Evolutionary conservation across 2,888 invertebrate genomes (phyloP), one percentile per base, ranked within the genome.

Genomic region (Orchesella flavescens): DNA sequence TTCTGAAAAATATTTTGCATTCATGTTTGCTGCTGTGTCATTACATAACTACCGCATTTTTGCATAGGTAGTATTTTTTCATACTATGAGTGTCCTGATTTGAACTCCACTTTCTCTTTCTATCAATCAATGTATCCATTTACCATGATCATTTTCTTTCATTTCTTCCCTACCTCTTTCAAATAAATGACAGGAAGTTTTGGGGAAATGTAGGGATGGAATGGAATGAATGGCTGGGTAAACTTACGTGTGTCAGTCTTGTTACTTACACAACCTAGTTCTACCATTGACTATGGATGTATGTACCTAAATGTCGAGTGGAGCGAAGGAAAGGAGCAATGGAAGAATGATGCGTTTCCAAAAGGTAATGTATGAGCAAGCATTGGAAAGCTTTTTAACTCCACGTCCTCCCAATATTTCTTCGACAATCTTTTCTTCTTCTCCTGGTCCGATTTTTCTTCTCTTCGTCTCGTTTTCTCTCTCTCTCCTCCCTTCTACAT

Each of bases 351-450:
- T 83, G 78, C 61, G 68, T 83, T 83, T 78, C 77, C 73, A 69
- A 65, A 65, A 24, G 43, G 55, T 74, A 83, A 78, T 83, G 72
- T 83, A 83, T 78, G 78, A 73, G 69, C 74, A 66, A 84, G 80
- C 84, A 84, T 66, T 68, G 77, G 81, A 84, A 84, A 84, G 84
- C 82, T 82, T 84, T 84, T 82, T 84, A 84, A 59, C 84, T 83
- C 63, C 74, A 84, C 72, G 80, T 76, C 76, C 76, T 71, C 66
- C 66, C 66, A 74, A 83, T 77, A 83, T 83, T 83, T 83, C 77
- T 77, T 77, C 65, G 53, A 49, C 65, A 53, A 44, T 76, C 15
- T 24, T 73, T 43, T 73, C 59, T 55, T 23, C 24, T 10, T 21
- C 53, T 19, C 59, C 1, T 59, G 59, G 17, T 24, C 34, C 43